Conservation (phyloP, 2,888 invertebrate genomes). For the Cryptophagus acutangulus region DNA sequence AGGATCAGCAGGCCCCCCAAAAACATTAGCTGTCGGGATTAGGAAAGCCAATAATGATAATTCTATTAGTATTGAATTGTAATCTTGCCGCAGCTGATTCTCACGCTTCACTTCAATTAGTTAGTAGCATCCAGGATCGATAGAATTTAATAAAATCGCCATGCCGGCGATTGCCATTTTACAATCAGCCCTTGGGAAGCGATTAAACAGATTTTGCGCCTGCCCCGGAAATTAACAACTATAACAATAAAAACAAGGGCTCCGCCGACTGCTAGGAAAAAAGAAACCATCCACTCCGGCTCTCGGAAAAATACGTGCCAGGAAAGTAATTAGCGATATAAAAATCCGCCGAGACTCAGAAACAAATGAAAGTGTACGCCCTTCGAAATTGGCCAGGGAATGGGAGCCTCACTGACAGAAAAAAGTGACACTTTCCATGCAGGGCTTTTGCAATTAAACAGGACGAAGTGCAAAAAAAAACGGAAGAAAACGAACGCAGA, state of each 20-base stretch:
- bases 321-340: conserved; percentile 50
- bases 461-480: conserved; percentile 13
- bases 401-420: conserved; percentile 24
- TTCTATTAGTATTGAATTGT: conserved; percentile 50
- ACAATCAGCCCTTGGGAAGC: too few species aligned
- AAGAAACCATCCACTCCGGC: conserved; percentile 27
- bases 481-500: conserved; percentile 15
- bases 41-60: conserved; percentile 50
- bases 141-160: not conserved
- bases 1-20: conserved; percentile 35
- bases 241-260: too few species aligned
- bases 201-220: too few species aligned
- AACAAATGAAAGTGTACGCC: conserved; percentile 46
- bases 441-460: conserved; percentile 44
- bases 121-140: not conserved
- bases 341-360: conserved; percentile 48
- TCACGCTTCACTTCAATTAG: conserved; percentile 37
- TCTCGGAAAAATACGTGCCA: conserved; percentile 41
- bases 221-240: too few species aligned
- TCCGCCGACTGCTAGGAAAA: too few species aligned
- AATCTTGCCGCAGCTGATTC: conserved; percentile 41
- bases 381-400: conserved; percentile 36
- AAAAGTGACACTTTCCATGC: conserved; percentile 45
- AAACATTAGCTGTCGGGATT: conserved; percentile 43
- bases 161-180: too few species aligned